Conservation (phyloP, 2,888 invertebrate genomes). For the Rhogogaster chlorosoma region DNA sequence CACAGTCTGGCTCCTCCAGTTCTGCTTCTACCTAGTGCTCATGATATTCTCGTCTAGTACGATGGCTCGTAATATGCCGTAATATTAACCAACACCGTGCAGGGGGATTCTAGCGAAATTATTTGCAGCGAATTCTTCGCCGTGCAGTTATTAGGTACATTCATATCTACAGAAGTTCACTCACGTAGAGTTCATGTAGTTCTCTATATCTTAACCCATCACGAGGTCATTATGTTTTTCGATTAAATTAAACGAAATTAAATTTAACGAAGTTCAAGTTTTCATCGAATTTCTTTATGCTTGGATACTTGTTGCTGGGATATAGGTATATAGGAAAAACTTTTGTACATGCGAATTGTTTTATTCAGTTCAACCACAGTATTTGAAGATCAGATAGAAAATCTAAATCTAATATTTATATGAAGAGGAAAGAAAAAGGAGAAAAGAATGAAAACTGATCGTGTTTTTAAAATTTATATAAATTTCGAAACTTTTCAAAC, state of each 20-base stretch:
- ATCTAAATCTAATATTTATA: neutral
- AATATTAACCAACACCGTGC: constrained; percentile 22
- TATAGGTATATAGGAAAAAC: no score
- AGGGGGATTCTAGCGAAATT: constrained; percentile 22
- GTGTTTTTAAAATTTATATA: neutral
- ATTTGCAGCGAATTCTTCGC: neutral
- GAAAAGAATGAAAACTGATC: neutral
- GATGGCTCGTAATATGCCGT: constrained; percentile 29
- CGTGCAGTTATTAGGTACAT: constrained; percentile 18
- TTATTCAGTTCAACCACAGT: neutral
- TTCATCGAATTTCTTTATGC: no score
- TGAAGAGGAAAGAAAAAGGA: neutral
- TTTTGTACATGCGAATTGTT: no score
- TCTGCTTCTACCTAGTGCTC: neutral
- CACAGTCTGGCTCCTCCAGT: constrained; percentile 34
- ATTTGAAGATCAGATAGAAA: neutral
- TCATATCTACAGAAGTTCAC: neutral
- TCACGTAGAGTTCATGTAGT: neutral
- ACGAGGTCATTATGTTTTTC: neutral
- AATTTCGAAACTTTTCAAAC: neutral
- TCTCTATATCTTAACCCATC: neutral
- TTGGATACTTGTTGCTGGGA: no score
- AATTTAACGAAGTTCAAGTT: no score
- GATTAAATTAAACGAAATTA: no score
- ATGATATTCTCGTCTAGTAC: constrained; percentile 37